Conservation (phyloP, 2,888 invertebrate species). For the Heterodera filipjevi region DNA sequence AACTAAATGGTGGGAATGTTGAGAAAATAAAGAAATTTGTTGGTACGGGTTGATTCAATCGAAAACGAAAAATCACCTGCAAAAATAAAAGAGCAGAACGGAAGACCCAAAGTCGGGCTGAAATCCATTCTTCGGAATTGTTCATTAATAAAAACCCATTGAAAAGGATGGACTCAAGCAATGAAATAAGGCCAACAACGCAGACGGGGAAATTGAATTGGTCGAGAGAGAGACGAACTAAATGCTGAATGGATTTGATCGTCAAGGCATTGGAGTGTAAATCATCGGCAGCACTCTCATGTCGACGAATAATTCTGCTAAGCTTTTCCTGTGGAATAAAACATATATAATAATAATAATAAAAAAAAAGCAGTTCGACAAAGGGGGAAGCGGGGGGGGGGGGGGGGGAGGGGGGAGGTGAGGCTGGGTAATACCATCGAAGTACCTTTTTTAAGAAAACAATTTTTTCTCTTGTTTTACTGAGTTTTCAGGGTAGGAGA, state of each 20-base stretch:
- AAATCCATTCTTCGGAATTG: conserved; percentile 7
- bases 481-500: too few relatives aligned
- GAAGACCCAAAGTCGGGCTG: conserved; percentile 40
- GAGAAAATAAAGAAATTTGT: too few relatives aligned
- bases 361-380: too few relatives aligned
- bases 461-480: too few relatives aligned
- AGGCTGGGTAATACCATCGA: too few relatives aligned
- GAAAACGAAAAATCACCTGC: conserved; percentile 33
- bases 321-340: conserved; percentile 21
- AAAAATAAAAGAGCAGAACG: conserved; percentile 42
- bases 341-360: neutral
- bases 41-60: too few relatives aligned
- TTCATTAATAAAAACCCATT: conserved; percentile 33
- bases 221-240: conserved; percentile 35
- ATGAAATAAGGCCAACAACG: conserved; percentile 49
- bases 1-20: too few relatives aligned
- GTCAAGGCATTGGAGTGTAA: conserved; percentile 10
- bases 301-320: conserved; percentile 24
- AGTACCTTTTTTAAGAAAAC: too few relatives aligned
- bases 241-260: conserved; percentile 22
- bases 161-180: conserved; percentile 52
- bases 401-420: too few relatives aligned
- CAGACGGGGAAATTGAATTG: conserved; percentile 52
- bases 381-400: too few relatives aligned
- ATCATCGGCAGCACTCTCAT: conserved; percentile 27